phyloP scores from a whole-genome alignment of 1,140 invertebrate genomes.

The Zaprionus africanus region DNA sequence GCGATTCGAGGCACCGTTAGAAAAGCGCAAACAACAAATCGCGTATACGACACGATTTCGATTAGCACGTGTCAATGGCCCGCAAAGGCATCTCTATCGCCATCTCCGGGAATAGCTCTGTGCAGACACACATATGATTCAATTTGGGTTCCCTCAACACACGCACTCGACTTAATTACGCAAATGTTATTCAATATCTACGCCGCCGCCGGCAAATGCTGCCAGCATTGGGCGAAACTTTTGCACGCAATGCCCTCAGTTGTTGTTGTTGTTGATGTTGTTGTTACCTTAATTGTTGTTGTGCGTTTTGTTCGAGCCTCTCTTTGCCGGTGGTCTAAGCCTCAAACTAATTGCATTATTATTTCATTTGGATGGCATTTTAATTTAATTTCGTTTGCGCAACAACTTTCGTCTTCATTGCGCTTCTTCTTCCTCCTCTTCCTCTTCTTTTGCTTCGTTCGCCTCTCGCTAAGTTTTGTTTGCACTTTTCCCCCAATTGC shows the following conservation, averaged over 20 bases:
- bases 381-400: constrained; percentile 76
- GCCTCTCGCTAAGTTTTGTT: constrained; percentile 43
- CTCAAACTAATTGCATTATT: constrained; percentile 73
- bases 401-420: constrained; percentile 82
- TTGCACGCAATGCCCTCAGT: constrained; percentile 12
- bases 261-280: constrained; percentile 11
- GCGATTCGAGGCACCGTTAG: constrained; percentile 35
- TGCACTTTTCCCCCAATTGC: constrained; percentile 41
- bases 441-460: constrained; percentile 12
- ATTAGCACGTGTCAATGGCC: constrained; percentile 72
- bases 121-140: constrained; percentile 55
- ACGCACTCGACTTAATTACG: constrained; percentile 70
- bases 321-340: constrained; percentile 17
- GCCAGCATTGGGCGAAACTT: constrained; percentile 59
- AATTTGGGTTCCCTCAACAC: constrained; percentile 64
- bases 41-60: constrained; percentile 47
- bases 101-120: background rate
- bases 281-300: background rate
- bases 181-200: constrained; percentile 76
- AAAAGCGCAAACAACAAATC: constrained; percentile 65
- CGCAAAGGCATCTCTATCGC: constrained; percentile 33
- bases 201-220: constrained; percentile 9
- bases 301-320: constrained; percentile 24
- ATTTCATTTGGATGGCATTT: constrained; percentile 77
- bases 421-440: constrained; percentile 7